A percentile compares a stretch with the other conserved stretches of the same genome.
Evolutionary conservation across 2,797 vertebrate species (phyloP).

Genomic region (Chelmon rostratus): DNA sequence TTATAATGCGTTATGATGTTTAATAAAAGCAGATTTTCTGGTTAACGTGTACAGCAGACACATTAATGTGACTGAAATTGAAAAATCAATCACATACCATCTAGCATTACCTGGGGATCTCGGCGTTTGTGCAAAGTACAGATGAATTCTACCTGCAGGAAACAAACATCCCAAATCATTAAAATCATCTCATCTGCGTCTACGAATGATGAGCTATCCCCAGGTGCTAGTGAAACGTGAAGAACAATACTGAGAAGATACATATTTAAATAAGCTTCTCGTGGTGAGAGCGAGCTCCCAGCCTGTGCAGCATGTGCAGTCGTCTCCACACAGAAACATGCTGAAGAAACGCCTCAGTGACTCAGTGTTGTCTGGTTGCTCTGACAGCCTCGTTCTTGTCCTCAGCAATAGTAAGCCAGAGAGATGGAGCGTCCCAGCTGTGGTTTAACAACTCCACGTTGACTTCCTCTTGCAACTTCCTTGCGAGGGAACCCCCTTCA

Average conservation of each 20-base stretch:
- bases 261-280: background rate
- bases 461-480: conserved; percentile 18
- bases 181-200: background rate
- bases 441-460: background rate
- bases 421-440: background rate
- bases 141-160: background rate
- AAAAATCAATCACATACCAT: background rate
- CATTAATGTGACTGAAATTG: background rate
- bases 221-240: background rate
- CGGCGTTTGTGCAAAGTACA: background rate
- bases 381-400: background rate
- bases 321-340: background rate
- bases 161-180: background rate
- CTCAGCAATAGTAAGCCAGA: background rate
- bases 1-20: background rate
- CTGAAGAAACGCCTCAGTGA: background rate
- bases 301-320: background rate
- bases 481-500: background rate
- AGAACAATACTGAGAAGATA: background rate
- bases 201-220: background rate
- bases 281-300: background rate
- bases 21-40: background rate
- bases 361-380: background rate
- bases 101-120: too few species aligned
- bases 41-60: background rate